These are phyloP conservation scores for Choreutis nemorana DNA, from an alignment of 2,888 invertebrate genomes.

Conservation along the genomic window DNA sequence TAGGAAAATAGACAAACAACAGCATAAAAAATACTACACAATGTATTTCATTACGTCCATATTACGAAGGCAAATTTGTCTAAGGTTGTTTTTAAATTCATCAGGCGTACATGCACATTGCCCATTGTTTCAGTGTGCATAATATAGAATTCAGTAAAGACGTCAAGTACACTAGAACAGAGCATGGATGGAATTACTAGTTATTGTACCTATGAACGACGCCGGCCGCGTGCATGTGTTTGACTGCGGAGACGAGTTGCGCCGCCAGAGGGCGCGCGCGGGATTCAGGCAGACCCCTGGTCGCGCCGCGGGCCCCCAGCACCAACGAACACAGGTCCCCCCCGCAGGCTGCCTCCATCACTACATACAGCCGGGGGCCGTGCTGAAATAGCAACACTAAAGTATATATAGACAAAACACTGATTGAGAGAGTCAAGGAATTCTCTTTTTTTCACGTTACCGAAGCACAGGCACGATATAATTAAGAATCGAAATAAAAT, in stretches of 20 bases:
- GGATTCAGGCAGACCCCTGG: constrained; percentile 63
- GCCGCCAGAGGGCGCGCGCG: constrained; percentile 65
- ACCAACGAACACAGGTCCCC: constrained; percentile 75
- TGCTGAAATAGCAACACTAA: constrained; percentile 52
- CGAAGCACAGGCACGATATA: no score
- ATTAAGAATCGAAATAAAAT: no score
- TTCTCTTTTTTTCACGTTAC: no score
- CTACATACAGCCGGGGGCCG: constrained; percentile 75
- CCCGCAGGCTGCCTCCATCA: constrained; percentile 76
- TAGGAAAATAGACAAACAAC: not conserved
- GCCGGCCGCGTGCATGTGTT: constrained; percentile 72
- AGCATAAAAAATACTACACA: not conserved
- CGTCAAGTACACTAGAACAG: no score
- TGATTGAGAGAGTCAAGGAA: not conserved
- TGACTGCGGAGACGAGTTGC: constrained; percentile 73
- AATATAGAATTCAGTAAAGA: no score
- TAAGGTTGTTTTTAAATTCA: no score
- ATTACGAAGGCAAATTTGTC: no score
- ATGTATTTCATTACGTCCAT: no score
- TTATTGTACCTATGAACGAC: constrained; percentile 72
- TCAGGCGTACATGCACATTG: no score
- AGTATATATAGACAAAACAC: not conserved
- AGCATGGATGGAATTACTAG: no score
- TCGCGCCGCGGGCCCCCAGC: constrained; percentile 46
- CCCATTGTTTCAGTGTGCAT: no score